A percentile compares a stretch with the other conserved stretches of the same genome.
phyloP scores from a whole-genome alignment of 2,888 invertebrate genomes.

The Eupithecia exiguata region DNA sequence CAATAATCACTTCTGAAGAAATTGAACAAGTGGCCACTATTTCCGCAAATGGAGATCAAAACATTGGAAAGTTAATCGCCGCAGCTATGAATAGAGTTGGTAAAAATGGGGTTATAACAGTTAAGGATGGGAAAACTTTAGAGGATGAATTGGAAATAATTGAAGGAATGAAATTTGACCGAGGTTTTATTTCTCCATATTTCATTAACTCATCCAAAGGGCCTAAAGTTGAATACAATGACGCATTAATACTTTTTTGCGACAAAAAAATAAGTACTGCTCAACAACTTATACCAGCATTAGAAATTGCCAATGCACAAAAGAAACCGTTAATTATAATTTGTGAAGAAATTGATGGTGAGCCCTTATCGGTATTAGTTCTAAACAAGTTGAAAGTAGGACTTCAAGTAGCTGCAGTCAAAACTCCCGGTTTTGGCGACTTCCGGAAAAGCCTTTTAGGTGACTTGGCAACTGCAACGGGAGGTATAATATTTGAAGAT shows the following conservation, averaged over 20 bases:
- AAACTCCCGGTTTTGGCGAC: slow-evolving; percentile 98
- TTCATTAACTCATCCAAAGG: slow-evolving; percentile 99
- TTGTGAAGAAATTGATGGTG: slow-evolving; percentile 97
- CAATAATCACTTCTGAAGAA: slow-evolving; percentile 97
- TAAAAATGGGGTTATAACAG: slow-evolving; percentile 98
- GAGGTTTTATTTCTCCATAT: slow-evolving; percentile 99
- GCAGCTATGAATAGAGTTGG: slow-evolving; percentile 98
- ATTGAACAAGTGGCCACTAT: slow-evolving; percentile 99
- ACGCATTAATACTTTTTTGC: slow-evolving; percentile 94
- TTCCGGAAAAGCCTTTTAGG: slow-evolving; percentile 93
- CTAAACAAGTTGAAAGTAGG: slow-evolving; percentile 95
- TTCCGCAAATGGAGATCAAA: slow-evolving; percentile 97
- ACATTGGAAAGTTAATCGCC: slow-evolving; percentile 96
- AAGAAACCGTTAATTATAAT: slow-evolving; percentile 97
- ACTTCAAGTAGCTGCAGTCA: slow-evolving; percentile 96
- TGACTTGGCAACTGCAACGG: slow-evolving; percentile 96
- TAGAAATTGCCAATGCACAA: slow-evolving; percentile 96
- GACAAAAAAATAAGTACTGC: slow-evolving; percentile 98
- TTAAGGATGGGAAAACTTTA: slow-evolving; percentile 99
- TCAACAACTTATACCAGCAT: slow-evolving; percentile 96
- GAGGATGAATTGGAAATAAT: slow-evolving; percentile 96
- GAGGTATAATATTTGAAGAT: slow-evolving; percentile 96
- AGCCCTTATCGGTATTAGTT: slow-evolving; percentile 95
- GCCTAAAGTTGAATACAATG: slow-evolving; percentile 98
- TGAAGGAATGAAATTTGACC: slow-evolving; percentile 99